These are phyloP conservation scores for Polydesmus complanatus DNA, from an alignment of 2,888 invertebrate genomes.

Conservation along the genomic window DNA sequence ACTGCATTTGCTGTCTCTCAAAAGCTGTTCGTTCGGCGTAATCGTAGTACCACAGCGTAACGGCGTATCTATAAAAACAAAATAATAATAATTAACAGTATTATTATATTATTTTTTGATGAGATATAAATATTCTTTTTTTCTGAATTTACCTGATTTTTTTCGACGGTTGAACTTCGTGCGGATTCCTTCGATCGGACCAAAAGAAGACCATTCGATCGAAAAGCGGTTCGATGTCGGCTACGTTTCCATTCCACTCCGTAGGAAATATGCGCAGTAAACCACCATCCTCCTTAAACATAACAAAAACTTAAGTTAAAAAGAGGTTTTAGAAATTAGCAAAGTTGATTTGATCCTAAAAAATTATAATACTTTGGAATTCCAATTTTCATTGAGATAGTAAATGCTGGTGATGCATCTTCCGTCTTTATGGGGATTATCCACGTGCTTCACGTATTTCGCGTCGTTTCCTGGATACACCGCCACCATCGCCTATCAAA, in stretches of 20 bases:
- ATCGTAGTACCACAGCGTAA: conserved; percentile 86
- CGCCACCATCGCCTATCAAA: conserved; percentile 86
- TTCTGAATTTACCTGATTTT: conserved; percentile 61
- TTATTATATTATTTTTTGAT: no score
- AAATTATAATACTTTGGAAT: conserved; percentile 48
- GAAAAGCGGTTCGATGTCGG: conserved; percentile 83
- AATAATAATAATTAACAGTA: no score
- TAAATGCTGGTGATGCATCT: conserved; percentile 95
- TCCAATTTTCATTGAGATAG: conserved; percentile 91
- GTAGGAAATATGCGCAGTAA: conserved; percentile 83
- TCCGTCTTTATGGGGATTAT: conserved; percentile 93
- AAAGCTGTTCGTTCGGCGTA: conserved; percentile 61
- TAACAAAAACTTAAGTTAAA: no score
- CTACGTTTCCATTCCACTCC: conserved; percentile 61
- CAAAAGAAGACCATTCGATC: conserved; percentile 92
- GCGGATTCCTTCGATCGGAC: conserved; percentile 92
- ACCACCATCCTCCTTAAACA: conserved; percentile 57
- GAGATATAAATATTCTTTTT: no score
- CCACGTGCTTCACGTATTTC: conserved; percentile 92
- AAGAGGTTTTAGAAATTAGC: no score
- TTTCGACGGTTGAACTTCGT: conserved; percentile 87
- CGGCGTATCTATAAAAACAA: conserved; percentile 59
- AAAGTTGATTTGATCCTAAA: no score
- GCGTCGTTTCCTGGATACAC: conserved; percentile 92
- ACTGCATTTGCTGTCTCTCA: no score